phyloP scores from a whole-genome alignment of 2,113 vertebrate species.

The Clinocottus analis region DNA sequence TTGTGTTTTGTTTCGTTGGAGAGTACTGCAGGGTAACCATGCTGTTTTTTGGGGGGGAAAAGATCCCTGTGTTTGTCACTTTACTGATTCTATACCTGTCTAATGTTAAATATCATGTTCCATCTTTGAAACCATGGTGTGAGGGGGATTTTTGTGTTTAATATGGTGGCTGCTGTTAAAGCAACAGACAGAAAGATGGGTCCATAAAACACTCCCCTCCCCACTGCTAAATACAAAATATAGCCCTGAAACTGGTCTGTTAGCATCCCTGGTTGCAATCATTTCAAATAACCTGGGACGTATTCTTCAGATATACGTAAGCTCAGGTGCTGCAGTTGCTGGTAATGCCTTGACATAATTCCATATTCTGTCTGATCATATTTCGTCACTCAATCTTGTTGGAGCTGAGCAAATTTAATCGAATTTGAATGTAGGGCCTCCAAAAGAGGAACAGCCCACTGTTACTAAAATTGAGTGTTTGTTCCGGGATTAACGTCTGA shows the following conservation, averaged over 20 bases:
- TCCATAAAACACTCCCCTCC: conserved; percentile 7
- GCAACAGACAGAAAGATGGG: conserved; percentile 5
- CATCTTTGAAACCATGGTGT: not conserved
- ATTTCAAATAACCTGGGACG: conserved; percentile 18
- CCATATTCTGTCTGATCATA: conserved; percentile 28
- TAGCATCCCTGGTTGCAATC: conserved; percentile 30
- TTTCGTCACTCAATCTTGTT: conserved; percentile 40
- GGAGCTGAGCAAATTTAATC: conserved; percentile 56
- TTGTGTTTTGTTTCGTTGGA: conserved; percentile 21
- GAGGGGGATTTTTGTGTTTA: not conserved
- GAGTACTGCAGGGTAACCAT: not conserved
- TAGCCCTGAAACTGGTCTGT: not conserved
- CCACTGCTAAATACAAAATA: not conserved
- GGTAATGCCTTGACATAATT: conserved; percentile 8
- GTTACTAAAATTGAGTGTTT: conserved; percentile 27
- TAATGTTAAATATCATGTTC: conserved; percentile 28
- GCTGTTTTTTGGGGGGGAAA: conserved; percentile 6
- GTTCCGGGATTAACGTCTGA: conserved; percentile 32
- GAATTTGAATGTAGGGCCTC: conserved; percentile 67
- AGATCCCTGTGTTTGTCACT: conserved; percentile 41
- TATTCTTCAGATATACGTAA: conserved; percentile 34
- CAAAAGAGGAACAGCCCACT: conserved; percentile 40
- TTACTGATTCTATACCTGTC: conserved; percentile 46
- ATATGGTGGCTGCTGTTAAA: not conserved
- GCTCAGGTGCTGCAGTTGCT: conserved; percentile 34